These are phyloP conservation scores for Hydriomena furcata DNA, from an alignment of 2,888 invertebrate genomes.

Conservation along the genomic window DNA sequence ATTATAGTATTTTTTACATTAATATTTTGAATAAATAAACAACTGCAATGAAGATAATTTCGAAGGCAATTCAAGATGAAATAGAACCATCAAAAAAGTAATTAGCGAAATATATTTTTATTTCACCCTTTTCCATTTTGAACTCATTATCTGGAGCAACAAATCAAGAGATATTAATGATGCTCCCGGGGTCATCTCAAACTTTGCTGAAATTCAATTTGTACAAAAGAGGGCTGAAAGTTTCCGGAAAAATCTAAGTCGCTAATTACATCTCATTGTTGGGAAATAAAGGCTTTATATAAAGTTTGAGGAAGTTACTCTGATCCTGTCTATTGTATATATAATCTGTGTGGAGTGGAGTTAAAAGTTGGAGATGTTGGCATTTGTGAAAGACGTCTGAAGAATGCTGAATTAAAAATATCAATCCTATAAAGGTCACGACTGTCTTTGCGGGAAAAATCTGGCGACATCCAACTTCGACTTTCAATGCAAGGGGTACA, in stretches of 20 bases:
- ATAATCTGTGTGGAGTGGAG: conserved; percentile 4
- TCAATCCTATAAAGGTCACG: neutral
- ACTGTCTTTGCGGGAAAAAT: neutral
- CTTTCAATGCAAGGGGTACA: too few species aligned
- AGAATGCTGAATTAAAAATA: neutral
- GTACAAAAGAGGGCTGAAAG: conserved; percentile 54
- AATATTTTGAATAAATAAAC: too few species aligned
- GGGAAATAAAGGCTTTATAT: conserved; percentile 71
- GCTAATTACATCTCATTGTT: conserved; percentile 74
- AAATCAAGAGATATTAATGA: conserved; percentile 54
- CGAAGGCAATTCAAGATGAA: conserved; percentile 4
- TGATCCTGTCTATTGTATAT: conserved; percentile 9
- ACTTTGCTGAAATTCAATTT: conserved; percentile 43
- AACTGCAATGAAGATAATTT: neutral
- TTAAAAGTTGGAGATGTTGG: neutral
- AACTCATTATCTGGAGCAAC: conserved; percentile 27
- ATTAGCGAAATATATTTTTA: conserved; percentile 15
- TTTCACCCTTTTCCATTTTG: conserved; percentile 20
- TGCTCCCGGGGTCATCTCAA: conserved; percentile 50
- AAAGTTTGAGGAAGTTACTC: conserved; percentile 43
- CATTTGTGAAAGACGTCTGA: neutral
- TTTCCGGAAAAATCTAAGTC: conserved; percentile 56
- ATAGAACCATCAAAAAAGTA: conserved; percentile 9
- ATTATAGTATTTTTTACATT: too few species aligned
- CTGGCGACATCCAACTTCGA: too few species aligned